Evolutionary conservation across 2,113 vertebrate genomes (phyloP), one percentile per base, ranked within the genome.

Genomic region (Apodemus speciosus): DNA sequence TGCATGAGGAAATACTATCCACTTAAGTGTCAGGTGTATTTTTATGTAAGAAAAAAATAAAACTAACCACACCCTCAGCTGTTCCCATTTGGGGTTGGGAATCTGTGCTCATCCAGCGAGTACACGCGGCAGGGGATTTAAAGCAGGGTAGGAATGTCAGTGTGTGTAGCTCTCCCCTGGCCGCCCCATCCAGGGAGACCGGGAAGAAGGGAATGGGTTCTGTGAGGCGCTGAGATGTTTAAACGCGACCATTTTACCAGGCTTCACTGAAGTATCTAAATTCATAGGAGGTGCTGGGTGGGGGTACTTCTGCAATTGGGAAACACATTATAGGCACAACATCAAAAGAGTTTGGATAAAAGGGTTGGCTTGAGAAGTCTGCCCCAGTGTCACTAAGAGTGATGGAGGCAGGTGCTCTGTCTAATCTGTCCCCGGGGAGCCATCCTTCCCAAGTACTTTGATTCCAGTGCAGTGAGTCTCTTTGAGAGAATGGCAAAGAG

Each of bases 11-110:
- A 93, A 96, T 91, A 92, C 46, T 80, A 86, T 81, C 72, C 0
- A 0, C 69, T 89, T 92, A 91, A 96, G 64, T 91, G 79, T 83
- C 21, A 0, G 85, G 94, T 96, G 35, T 94, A 80, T 96, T 97
- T 96, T 94, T 95, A 94, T 80, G 46, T 76, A 75, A 69, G 88
- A 86, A 94, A 95, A 95, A 96, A 94, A 77, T 87, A 77, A 95
- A 94, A 49, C 46, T 3, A 2, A 11, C 79, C 87, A 62, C 75
- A 77, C 92, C 91, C 66, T 92, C 51, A 43, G 62, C 89, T 93
- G 92, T 93, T 89, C 8, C 79, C 58, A 49, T 80, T 66, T 93
- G 21, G 77, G 60, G 46, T 35, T 79, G 18, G 3, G 43, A 60
- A 14, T 85, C 60, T 85, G 46, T 23, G 56, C 38, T 86, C 69